These are phyloP conservation scores for Hapalemur alaotrensis DNA, from an alignment of 2,797 vertebrate species.

Conservation along the genomic window DNA sequence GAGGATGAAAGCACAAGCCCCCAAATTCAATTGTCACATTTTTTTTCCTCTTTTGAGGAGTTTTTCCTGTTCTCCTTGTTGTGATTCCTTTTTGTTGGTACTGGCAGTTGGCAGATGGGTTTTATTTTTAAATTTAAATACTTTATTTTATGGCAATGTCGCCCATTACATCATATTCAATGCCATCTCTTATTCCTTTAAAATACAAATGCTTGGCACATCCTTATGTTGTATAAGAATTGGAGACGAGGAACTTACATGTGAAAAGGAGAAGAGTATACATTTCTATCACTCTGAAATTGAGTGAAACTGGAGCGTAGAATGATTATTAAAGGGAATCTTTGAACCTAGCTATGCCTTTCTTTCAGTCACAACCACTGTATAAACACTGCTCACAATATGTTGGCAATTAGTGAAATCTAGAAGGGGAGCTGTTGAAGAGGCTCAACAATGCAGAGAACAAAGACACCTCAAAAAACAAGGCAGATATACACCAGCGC, in stretches of 20 bases:
- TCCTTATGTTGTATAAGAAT: background rate
- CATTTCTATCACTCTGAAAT: conserved; percentile 19
- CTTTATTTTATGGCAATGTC: background rate
- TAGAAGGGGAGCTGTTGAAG: background rate
- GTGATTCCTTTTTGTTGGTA: conserved; percentile 63
- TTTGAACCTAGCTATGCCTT: background rate
- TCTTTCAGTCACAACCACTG: background rate
- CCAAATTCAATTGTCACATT: background rate
- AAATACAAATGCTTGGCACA: conserved; percentile 46
- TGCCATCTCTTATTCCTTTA: conserved; percentile 23
- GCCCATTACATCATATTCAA: background rate
- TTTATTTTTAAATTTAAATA: conserved; percentile 54
- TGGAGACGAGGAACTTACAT: background rate
- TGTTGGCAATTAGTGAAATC: background rate
- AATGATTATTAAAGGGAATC: conserved; percentile 29
- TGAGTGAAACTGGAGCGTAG: background rate
- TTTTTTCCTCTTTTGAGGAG: conserved; percentile 18
- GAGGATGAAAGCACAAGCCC: conserved; percentile 48
- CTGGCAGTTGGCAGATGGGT: conserved; percentile 50
- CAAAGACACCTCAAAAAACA: background rate
- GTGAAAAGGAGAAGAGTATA: background rate
- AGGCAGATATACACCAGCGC: background rate
- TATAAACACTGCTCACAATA: background rate
- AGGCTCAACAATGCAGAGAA: background rate
- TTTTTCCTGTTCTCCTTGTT: conserved; percentile 55